Percentiles rank a stretch among this genome's conserved stretches.
phyloP scores from a whole-genome alignment of 2,113 vertebrate species.

The Eidolon helvum region DNA sequence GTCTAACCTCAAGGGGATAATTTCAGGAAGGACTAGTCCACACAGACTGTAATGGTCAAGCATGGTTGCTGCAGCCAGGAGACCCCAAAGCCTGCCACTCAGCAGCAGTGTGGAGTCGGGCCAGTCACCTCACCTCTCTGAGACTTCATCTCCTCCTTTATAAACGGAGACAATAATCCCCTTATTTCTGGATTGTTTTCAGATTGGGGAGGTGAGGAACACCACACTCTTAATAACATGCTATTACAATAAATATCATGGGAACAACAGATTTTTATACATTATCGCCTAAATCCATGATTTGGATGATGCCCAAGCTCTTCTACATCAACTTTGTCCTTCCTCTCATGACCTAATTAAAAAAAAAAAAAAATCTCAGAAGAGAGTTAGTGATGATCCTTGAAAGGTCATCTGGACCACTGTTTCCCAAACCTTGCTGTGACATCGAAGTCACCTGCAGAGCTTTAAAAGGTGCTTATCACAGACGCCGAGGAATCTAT shows the following conservation, averaged over 20 bases:
- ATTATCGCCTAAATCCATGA: background rate
- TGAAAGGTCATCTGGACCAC: background rate
- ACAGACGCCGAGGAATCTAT: background rate
- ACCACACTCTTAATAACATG: background rate
- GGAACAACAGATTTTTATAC: background rate
- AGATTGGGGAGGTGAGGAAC: background rate
- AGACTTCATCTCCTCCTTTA: background rate
- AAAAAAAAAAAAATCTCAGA: background rate
- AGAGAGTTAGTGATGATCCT: background rate
- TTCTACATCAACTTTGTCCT: background rate
- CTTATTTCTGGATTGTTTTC: background rate
- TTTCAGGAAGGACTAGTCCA: background rate
- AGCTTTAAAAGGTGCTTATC: background rate
- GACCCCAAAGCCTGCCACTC: background rate
- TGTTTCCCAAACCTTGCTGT: background rate
- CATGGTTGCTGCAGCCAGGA: background rate
- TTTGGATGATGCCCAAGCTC: background rate
- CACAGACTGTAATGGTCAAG: no score
- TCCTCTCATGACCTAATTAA: background rate
- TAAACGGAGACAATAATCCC: background rate
- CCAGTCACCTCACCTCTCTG: background rate
- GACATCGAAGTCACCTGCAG: background rate
- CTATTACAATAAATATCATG: no score
- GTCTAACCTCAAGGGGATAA: background rate
- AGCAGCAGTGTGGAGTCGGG: background rate